Evolutionary conservation across 1,140 invertebrate genomes (phyloP), one percentile per base, ranked within the genome.

Genomic region (Drosophila hydei): DNA sequence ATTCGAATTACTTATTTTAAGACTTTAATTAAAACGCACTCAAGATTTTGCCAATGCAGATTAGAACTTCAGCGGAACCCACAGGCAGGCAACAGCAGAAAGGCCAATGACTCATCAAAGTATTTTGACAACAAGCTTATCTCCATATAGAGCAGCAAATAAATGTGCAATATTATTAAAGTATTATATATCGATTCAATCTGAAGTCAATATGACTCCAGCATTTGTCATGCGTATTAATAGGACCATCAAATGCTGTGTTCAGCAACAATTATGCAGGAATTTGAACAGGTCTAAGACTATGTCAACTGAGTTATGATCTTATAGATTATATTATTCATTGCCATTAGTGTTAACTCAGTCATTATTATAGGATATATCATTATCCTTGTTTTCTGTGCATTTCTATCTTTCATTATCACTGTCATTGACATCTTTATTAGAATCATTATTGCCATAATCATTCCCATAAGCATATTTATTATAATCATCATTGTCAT

Each of bases 1-100:
- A 56, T 12, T 62, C 52, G 27, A 54, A 64, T 19, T 55, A 19
- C 30, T 14, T 33, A 50, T 43, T 30, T 52, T n/a, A 25, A 47
- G 48, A 48, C 3, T 23, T 60, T 50, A 50, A 63, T 63, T 56
- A 51, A n/a, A 45, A 58, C 38, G 33, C 6, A 43, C 27, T 33
- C 1, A 52, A 43, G 16, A 8, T 33, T 45, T 40, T 25, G 12
- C 25, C 11, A 18, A 25, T 42, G 23, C 4, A n/a, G 23, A 50
- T 48, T 48, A 50, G 47, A 50, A 50, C 21, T 8, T 6, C 3
- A 23, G n/a, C 47, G 23, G 21, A 50, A 50, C 9, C 43, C 11
- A 1, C 19, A 4, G 16, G 2, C n/a, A 45, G 43, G 30, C 7
- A 11, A n/a, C n/a, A 30, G 11, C 14, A 42, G 7, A 56, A 51